Evolutionary conservation across 2,113 vertebrate species (phyloP).

Genomic region (Dasyornis broadbenti): DNA sequence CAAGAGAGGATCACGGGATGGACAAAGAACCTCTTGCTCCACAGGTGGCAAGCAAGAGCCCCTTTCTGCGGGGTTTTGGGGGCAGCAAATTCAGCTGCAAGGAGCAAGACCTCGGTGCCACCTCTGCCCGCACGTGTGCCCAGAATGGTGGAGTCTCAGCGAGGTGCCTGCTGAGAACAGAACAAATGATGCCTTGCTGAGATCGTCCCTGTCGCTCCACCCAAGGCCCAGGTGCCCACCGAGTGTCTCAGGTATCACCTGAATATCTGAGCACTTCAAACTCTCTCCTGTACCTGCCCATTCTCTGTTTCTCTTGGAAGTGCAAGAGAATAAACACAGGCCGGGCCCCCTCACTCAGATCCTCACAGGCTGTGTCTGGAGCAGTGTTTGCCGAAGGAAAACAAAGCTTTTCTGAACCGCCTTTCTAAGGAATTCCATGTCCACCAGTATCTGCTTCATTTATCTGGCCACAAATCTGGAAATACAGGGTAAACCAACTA

Average conservation of each 20-base stretch:
- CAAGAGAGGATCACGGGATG: neutral
- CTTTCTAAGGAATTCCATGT: neutral
- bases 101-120: neutral
- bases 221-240: neutral
- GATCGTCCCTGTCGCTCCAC: neutral
- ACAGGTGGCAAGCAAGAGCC: neutral
- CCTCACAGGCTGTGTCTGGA: neutral
- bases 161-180: neutral
- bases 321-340: neutral
- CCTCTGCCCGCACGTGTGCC: rapidly evolving
- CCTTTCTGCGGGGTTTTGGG: neutral
- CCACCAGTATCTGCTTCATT: neutral
- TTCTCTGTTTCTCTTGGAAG: too few species aligned
- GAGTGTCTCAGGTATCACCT: rapidly evolving
- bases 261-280: neutral
- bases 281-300: neutral
- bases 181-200: neutral
- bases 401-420: neutral
- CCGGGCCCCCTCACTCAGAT: neutral
- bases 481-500: neutral
- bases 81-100: neutral
- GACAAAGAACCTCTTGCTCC: neutral
- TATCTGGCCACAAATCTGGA: neutral
- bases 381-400: neutral
- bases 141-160: rapidly evolving